A percentile compares a stretch with the other conserved stretches of the same genome.
Evolutionary conservation across 2,113 vertebrate species (phyloP).

Genomic region (Theropithecus gelada): DNA sequence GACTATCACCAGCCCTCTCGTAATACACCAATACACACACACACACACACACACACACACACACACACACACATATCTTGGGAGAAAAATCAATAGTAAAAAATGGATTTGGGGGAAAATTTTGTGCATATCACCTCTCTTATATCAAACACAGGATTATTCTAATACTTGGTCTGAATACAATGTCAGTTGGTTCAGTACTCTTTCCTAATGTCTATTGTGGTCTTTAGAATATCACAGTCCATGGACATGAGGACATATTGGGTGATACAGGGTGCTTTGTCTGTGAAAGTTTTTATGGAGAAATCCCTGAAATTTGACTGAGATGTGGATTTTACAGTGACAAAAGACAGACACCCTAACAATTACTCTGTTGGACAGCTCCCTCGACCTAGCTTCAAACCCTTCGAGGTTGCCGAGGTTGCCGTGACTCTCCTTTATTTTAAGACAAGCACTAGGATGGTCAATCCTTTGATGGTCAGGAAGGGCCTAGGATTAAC

Average conservation of each 20-base stretch:
- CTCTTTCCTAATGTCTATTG: neutral
- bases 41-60: neutral
- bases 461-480: neutral
- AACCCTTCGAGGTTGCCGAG: neutral
- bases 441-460: slow-evolving; percentile 27
- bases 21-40: neutral
- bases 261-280: neutral
- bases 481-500: slow-evolving; percentile 32
- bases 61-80: neutral
- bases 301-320: slow-evolving; percentile 5
- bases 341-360: slow-evolving; percentile 43
- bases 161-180: neutral
- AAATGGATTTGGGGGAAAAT: neutral
- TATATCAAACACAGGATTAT: neutral
- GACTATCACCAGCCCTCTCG: neutral
- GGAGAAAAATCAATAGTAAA: neutral
- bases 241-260: slow-evolving; percentile 5
- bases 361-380: slow-evolving; percentile 61
- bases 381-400: slow-evolving; percentile 33
- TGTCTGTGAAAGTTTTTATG: slow-evolving; percentile 43
- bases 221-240: neutral
- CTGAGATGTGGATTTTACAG: slow-evolving; percentile 19
- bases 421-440: slow-evolving; percentile 8
- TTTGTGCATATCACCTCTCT: neutral
- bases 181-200: slow-evolving; percentile 25